Base-by-base conservation (phyloP, 2,888 invertebrate genomes). In the Tholera decimalis region DNA sequence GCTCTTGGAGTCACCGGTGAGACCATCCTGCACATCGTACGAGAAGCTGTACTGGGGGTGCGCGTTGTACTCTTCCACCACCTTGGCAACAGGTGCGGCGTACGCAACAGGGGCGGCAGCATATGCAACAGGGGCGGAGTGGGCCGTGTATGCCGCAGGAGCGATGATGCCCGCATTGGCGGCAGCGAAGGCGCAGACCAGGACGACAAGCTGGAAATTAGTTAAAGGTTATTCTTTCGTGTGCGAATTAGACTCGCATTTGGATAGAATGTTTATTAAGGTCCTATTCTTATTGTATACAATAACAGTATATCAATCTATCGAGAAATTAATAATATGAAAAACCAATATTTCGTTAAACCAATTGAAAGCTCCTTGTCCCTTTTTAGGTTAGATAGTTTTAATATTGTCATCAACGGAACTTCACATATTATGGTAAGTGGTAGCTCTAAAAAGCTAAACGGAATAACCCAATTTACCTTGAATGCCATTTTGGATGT, bases 1-100 rank as follows among this genome's bases (percentile, higher is more conserved):
- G 83, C 89, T 90, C 86, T 96, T 96, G 67, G 89, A 90, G 88
- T 96, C 96, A 4, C 96, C 95, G 60, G 89, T 89, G 54, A 86
- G 85, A 59, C 85, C 81, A 68, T 91, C 88, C 77, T 90, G 93
- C 26, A 96, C 93, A 73, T 95, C 93, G 83, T 96, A 96, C 7
- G 92, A 90, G 86, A 91, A 96, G 80, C 90, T 92, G 88, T 90
- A 90, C 77, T 87, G 87, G 11, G 90, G 90, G 73, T 91, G 87
- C 3, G 88, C 56, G 81, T 91, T 83, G 85, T 87, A 89, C 30
- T 85, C 84, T 22, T 89, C 89, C 1, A 86, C 80, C 22, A 88
- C 83, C 30, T 90, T 88, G 20, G 91, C 85, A n/a, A 87, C 83
- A 30, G 77, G 77, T 2, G 61, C 63, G 35, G 59, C 49, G 50